Evolutionary conservation across 2,797 vertebrate genomes (phyloP), one percentile per base, ranked within the genome.

Genomic region (Chaetodon trifasciatus): DNA sequence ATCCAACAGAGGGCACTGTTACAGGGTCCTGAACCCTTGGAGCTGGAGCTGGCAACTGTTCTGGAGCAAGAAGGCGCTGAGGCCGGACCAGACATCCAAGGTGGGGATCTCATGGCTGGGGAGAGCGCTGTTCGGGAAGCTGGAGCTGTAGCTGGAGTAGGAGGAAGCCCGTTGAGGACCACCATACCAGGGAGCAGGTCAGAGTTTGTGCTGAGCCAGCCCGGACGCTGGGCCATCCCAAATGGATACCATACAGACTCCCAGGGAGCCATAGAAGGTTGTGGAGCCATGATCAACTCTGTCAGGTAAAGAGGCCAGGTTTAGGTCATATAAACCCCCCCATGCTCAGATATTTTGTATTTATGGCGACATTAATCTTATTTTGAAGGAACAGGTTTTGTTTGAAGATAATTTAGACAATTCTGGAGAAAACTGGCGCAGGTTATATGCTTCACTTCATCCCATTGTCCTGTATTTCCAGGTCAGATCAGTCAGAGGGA

Each of bases 151-250:
- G 23, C 93, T 86, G 81, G 81, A 40, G 90, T 93, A 55, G 95
- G 94, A 81, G 96, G 96, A 76, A 98, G 97, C 92, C 97, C 97
- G 0, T 94, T 99, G 83, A 95, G 96, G 81, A 96, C 96, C 85
- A 97, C 96, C 52, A 98, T 99, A 84, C 96, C 97, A 17, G 97
- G 97, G 83, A 99, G 97, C 95, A 96, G 97, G 85, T 99, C 98
- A 0, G 98, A 99, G 94, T 98, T 97, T 0, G 96, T 98, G 74
- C 94, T 99, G 89, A 98, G 97, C 82, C 95, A 96, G 63, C 92
- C 96, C 16, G 96, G 97, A 56, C 92, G 97, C 88, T 96, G 96
- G 79, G 94, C 90, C 35, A 90, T 98, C 83, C 96, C 97, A 10
- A 99, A 99, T 23, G 98, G 98, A 46, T 98, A 97, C 94, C 97